Percentiles rank a stretch among this genome's conserved stretches.
Evolutionary conservation across 2,888 invertebrate genomes (phyloP).

Genomic region (Polymixis flavicincta): DNA sequence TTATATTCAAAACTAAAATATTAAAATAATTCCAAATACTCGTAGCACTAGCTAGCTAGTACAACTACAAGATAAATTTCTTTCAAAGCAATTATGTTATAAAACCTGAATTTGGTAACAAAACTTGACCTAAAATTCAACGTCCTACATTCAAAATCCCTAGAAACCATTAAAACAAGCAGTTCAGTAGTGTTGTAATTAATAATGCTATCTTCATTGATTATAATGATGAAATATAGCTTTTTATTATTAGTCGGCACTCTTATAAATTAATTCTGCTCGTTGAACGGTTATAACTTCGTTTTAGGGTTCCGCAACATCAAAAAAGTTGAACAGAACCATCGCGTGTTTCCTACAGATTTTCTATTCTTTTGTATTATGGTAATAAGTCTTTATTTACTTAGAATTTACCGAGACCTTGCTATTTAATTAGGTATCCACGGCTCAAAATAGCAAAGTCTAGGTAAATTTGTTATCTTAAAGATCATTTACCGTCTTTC

Average conservation of each 20-base stretch:
- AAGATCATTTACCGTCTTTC: background rate
- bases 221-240: conserved; percentile 74
- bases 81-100: background rate
- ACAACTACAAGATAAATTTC: background rate
- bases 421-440: no score
- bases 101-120: background rate
- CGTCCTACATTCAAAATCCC: conserved; percentile 45
- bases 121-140: conserved; percentile 5
- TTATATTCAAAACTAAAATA: background rate
- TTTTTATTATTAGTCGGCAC: conserved; percentile 71
- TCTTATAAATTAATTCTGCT: conserved; percentile 80
- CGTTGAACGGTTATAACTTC: conserved; percentile 68
- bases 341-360: background rate
- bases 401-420: background rate
- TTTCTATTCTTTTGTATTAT: background rate
- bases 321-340: background rate
- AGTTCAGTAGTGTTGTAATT: conserved; percentile 30
- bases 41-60: background rate
- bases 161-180: conserved; percentile 47
- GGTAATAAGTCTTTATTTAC: no score
- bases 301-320: conserved; percentile 56
- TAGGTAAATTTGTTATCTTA: background rate
- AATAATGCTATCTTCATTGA: conserved; percentile 62
- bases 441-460: no score
- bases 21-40: background rate